These are phyloP conservation scores for Vicugna pacos DNA, from an alignment of 2,113 vertebrate species.

Conservation along the genomic window DNA sequence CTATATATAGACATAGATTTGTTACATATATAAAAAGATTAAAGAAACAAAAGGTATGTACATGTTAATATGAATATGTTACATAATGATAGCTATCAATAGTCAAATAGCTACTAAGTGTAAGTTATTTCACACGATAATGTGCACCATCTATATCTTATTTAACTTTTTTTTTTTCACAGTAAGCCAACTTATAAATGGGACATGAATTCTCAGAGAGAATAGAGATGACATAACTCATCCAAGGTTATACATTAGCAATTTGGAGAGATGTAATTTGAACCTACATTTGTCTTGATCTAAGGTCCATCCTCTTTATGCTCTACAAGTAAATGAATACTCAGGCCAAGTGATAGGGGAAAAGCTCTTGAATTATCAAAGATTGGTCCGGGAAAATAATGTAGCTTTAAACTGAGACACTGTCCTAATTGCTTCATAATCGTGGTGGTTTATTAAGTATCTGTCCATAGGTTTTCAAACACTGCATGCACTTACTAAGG, in stretches of 20 bases:
- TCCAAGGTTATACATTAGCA: not conserved
- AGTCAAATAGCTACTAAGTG: not conserved
- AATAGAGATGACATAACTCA: not conserved
- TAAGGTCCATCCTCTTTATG: not conserved
- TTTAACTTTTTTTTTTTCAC: not conserved
- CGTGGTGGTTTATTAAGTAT: not conserved
- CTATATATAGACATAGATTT: no score
- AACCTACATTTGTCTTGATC: not conserved
- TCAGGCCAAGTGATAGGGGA: not conserved
- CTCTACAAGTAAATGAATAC: not conserved
- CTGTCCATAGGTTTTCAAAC: not conserved
- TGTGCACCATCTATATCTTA: not conserved
- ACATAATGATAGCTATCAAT: not conserved
- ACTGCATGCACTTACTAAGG: not conserved
- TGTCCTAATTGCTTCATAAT: conserved; percentile 21
- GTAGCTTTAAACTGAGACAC: not conserved
- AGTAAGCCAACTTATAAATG: conserved; percentile 21
- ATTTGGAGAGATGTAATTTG: not conserved
- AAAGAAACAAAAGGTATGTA: not conserved
- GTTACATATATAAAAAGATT: not conserved
- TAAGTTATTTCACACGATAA: not conserved
- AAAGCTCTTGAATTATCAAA: conserved; percentile 10
- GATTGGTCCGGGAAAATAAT: not conserved
- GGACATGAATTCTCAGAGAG: not conserved
- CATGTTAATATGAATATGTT: not conserved